Conservation (phyloP, 2,888 invertebrate species). For the Calameuta pallipes region DNA sequence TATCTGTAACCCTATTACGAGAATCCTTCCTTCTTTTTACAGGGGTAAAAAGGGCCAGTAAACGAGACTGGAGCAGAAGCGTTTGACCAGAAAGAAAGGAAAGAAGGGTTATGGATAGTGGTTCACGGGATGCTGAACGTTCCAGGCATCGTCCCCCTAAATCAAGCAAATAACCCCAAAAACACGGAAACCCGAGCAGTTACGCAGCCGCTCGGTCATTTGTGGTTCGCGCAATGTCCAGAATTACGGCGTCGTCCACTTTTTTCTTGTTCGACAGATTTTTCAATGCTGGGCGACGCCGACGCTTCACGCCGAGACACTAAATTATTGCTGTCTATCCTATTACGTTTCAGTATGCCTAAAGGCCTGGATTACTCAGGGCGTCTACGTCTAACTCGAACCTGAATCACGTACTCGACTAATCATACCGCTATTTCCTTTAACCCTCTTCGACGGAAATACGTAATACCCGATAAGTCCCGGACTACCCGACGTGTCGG, state of each 20-base stretch:
- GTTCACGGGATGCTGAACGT: slow-evolving; percentile 7
- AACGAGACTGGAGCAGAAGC: background rate
- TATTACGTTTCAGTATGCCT: background rate
- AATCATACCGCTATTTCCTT: slow-evolving; percentile 67
- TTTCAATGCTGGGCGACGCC: slow-evolving; percentile 1
- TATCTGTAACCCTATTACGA: background rate
- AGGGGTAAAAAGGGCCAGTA: background rate
- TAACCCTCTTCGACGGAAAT: slow-evolving; percentile 43
- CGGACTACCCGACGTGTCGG: slow-evolving; percentile 29
- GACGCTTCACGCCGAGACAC: background rate
- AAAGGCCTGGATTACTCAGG: background rate
- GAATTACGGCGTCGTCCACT: slow-evolving; percentile 47
- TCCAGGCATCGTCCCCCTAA: slow-evolving; percentile 43
- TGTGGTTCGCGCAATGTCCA: slow-evolving; percentile 52
- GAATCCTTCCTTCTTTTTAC: background rate
- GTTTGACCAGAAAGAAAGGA: slow-evolving; percentile 13
- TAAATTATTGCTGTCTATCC: background rate
- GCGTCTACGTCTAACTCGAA: slow-evolving; percentile 34
- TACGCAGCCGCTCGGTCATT: slow-evolving; percentile 52
- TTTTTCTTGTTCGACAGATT: slow-evolving; percentile 31
- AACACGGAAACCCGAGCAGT: slow-evolving; percentile 44
- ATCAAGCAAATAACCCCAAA: slow-evolving; percentile 56
- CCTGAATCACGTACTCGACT: slow-evolving; percentile 64
- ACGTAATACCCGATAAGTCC: slow-evolving; percentile 12
- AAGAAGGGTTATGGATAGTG: slow-evolving; percentile 41